phyloP scores from a whole-genome alignment of 2,888 invertebrate species.

The Bugula neritina region DNA sequence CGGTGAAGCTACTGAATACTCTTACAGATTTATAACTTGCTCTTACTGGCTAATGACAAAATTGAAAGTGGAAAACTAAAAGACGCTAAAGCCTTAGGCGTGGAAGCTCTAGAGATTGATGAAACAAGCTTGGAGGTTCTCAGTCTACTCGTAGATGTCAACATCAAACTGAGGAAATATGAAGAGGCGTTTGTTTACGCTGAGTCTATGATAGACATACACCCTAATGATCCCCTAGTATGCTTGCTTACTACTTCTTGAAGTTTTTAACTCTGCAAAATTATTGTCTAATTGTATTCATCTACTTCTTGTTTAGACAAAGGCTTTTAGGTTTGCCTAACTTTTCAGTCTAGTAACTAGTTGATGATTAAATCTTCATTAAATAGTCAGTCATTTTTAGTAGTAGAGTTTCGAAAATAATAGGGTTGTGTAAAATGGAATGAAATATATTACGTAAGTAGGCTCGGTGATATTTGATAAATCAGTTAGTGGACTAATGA shows the following conservation, averaged over 20 bases:
- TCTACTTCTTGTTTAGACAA: no score
- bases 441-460: no score
- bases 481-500: no score
- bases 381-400: no score
- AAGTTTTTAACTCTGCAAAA: background rate
- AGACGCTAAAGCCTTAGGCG: background rate
- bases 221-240: constrained; percentile 23
- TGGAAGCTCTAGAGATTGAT: constrained; percentile 48
- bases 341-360: no score
- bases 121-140: constrained; percentile 40
- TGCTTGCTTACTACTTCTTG: background rate
- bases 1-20: no score
- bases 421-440: no score
- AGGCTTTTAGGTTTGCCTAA: no score
- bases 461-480: no score
- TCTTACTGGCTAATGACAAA: background rate
- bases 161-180: constrained; percentile 40
- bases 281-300: no score
- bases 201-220: constrained; percentile 30
- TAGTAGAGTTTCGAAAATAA: no score
- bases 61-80: background rate
- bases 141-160: constrained; percentile 39
- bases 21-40: constrained; percentile 3
- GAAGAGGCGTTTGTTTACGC: constrained; percentile 41
- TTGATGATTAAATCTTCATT: no score